phyloP scores from a whole-genome alignment of 2,888 invertebrate species.

The Laspeyria flexula region DNA sequence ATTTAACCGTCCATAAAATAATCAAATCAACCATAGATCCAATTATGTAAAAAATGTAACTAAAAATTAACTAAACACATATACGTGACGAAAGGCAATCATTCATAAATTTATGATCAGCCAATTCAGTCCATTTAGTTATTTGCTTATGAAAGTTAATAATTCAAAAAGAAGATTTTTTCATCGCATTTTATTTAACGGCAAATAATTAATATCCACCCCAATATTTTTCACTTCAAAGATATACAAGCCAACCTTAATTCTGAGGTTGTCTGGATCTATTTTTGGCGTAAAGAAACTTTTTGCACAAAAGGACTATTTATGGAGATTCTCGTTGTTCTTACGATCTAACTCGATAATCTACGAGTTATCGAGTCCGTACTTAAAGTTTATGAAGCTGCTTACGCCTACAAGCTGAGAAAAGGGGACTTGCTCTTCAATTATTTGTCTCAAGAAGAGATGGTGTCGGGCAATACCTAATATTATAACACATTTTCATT shows the following conservation, averaged over 20 bases:
- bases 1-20: no score
- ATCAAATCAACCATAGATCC: no score
- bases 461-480: background rate
- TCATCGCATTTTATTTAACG: no score
- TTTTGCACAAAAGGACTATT: slow-evolving; percentile 18
- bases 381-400: slow-evolving; percentile 10
- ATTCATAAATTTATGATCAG: no score
- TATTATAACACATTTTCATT: no score
- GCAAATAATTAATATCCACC: no score
- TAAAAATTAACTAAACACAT: no score
- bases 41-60: no score
- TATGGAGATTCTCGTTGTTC: slow-evolving; percentile 17
- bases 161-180: no score
- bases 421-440: background rate
- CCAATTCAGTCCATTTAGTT: no score
- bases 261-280: slow-evolving; percentile 20
- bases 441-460: background rate
- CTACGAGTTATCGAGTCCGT: slow-evolving; percentile 13
- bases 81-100: no score
- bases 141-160: no score
- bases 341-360: slow-evolving; percentile 18
- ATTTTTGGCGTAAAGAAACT: slow-evolving; percentile 28
- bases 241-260: slow-evolving; percentile 22
- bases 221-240: background rate
- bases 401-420: background rate